phyloP scores from a whole-genome alignment of 2,888 invertebrate genomes.

The Aporophyla lueneburgensis region DNA sequence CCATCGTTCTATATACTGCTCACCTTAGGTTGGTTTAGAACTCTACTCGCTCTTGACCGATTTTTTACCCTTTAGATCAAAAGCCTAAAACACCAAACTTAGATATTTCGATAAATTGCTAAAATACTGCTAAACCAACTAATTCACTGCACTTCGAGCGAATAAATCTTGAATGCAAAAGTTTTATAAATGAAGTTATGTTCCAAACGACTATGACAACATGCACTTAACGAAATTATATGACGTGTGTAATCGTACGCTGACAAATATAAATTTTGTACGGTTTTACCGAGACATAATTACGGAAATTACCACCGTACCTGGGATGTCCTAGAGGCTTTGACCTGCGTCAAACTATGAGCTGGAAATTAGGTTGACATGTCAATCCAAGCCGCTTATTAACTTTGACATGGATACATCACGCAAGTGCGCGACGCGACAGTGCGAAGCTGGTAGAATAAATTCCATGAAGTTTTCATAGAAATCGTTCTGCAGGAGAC shows the following conservation, averaged over 20 bases:
- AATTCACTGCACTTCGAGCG: neutral
- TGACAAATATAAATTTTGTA: conserved; percentile 30
- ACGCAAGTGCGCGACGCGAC: neutral
- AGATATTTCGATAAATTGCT: neutral
- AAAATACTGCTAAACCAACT: neutral
- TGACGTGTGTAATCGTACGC: conserved; percentile 39
- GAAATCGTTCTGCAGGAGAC: neutral
- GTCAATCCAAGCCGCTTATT: neutral
- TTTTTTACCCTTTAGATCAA: neutral
- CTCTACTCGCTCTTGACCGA: neutral
- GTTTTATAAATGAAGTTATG: neutral
- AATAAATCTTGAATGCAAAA: neutral
- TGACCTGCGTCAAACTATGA: conserved; percentile 40
- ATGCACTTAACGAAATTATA: conserved; percentile 42
- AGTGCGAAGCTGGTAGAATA: neutral
- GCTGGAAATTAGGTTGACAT: conserved; percentile 30
- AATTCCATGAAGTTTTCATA: neutral
- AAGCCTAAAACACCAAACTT: neutral
- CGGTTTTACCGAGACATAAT: conserved; percentile 56
- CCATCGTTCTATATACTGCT: neutral
- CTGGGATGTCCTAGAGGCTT: conserved; percentile 42
- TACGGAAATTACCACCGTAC: conserved; percentile 34
- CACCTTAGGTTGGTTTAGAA: neutral
- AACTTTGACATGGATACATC: neutral
- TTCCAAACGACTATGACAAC: conserved; percentile 8